A percentile compares a stretch with the other conserved stretches of the same genome.
Conservation (phyloP, 2,888 invertebrate genomes). For the Galeruca laticollis region DNA sequence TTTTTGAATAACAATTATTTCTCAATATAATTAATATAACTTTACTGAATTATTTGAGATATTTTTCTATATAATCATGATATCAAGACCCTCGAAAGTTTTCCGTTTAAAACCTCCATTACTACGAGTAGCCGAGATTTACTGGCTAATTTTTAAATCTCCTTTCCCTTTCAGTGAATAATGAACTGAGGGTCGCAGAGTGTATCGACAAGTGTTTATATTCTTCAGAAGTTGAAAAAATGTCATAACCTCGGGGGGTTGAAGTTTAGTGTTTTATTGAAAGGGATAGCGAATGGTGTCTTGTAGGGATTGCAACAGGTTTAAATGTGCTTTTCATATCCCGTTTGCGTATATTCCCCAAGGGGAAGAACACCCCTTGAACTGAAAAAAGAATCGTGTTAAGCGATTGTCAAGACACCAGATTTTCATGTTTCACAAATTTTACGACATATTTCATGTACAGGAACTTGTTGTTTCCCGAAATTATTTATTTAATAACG, state of each 20-base stretch:
- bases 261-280: constrained; percentile 54
- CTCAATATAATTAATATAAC: too few relatives aligned
- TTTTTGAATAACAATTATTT: too few relatives aligned
- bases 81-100: background rate
- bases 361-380: constrained; percentile 53
- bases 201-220: constrained; percentile 55
- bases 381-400: constrained; percentile 35
- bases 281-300: constrained; percentile 56
- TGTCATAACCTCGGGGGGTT: constrained; percentile 58
- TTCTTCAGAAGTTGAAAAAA: constrained; percentile 55
- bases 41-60: too few relatives aligned
- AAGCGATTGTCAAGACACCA: constrained; percentile 45
- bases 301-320: constrained; percentile 61
- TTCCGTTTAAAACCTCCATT: constrained; percentile 31
- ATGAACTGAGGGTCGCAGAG: constrained; percentile 43
- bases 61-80: background rate
- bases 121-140: constrained; percentile 39
- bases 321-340: constrained; percentile 64
- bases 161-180: constrained; percentile 49
- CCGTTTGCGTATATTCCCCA: constrained; percentile 55
- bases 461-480: too few relatives aligned
- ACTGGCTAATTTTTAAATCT: constrained; percentile 52
- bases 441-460: constrained; percentile 18
- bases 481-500: too few relatives aligned
- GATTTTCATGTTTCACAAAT: constrained; percentile 47